phyloP scores from a whole-genome alignment of 2,113 vertebrate species.

The Thalassarche chlororhynchos region DNA sequence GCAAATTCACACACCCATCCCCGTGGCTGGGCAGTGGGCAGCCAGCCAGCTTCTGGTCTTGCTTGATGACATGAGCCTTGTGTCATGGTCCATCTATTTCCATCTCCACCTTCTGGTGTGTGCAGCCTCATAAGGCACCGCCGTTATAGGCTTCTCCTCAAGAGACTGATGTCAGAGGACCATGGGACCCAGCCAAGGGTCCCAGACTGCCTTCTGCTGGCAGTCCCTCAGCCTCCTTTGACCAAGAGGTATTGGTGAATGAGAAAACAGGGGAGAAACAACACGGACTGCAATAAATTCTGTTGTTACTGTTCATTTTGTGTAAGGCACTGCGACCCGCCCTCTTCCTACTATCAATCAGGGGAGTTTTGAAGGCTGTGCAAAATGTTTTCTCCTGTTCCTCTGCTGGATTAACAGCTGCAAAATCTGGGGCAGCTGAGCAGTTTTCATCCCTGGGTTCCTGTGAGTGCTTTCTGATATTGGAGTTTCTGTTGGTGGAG shows the following conservation, averaged over 20 bases:
- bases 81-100: neutral
- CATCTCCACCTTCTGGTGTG: neutral
- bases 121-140: accelerated
- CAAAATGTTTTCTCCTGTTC: neutral
- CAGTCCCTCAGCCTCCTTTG: neutral
- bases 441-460: neutral
- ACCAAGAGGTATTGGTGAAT: neutral
- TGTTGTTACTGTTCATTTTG: neutral
- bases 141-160: neutral
- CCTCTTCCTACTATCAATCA: neutral
- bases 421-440: neutral
- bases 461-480: neutral
- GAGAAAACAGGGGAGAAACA: neutral
- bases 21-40: neutral
- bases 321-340: neutral
- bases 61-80: neutral
- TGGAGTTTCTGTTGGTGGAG: neutral
- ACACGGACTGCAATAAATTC: neutral
- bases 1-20: neutral
- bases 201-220: neutral
- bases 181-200: neutral
- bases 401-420: neutral
- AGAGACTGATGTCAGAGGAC: neutral
- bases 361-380: neutral
- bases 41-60: neutral